These are phyloP conservation scores for Odontothrips loti DNA, from an alignment of 2,888 invertebrate species.

Conservation along the genomic window DNA sequence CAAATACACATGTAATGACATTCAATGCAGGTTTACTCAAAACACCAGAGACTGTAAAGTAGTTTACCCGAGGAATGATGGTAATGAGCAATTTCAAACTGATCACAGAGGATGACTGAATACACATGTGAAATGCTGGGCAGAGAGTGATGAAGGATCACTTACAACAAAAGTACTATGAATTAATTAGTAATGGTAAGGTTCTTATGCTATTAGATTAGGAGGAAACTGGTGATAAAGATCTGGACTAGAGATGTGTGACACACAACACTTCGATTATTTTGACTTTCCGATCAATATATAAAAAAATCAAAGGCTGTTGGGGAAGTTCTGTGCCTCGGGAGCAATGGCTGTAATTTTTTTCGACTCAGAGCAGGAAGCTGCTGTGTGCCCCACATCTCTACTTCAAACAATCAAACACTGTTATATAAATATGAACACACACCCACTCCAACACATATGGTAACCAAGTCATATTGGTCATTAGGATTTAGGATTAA, in stretches of 20 bases:
- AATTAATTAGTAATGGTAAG: background rate
- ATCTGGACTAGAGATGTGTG: background rate
- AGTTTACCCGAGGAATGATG: background rate
- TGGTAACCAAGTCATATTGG: background rate
- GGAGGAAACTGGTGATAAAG: background rate
- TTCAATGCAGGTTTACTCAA: background rate
- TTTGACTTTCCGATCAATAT: background rate
- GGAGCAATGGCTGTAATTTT: background rate
- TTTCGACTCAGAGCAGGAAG: background rate
- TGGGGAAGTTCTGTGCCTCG: background rate
- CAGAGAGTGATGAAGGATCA: background rate
- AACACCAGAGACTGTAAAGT: background rate
- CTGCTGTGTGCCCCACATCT: background rate
- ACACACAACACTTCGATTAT: background rate
- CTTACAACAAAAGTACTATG: background rate
- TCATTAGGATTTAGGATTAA: background rate
- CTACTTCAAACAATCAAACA: constrained; percentile 3
- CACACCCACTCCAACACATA: background rate
- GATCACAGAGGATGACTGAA: background rate
- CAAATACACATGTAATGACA: background rate
- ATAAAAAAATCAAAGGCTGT: background rate
- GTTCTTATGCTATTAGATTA: background rate
- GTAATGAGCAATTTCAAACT: background rate
- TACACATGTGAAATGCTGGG: background rate
- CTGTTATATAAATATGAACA: background rate